phyloP scores from a whole-genome alignment of 2,797 vertebrate genomes.

The Amblyraja radiata region DNA sequence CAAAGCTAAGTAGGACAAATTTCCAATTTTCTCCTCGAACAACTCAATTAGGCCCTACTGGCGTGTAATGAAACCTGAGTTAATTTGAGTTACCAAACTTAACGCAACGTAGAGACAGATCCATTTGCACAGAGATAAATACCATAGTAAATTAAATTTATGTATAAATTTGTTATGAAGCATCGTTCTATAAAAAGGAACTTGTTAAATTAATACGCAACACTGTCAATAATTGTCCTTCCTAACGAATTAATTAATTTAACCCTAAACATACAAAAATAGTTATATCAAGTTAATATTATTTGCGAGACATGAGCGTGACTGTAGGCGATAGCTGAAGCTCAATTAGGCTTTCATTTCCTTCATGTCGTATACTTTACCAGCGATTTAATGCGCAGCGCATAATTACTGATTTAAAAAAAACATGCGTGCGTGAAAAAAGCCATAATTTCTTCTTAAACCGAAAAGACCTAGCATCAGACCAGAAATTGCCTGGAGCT shows the following conservation, averaged over 20 bases:
- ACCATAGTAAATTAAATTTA: neutral
- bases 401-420: conserved; percentile 5
- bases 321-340: neutral
- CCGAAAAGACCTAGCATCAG: neutral
- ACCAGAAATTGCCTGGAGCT: neutral
- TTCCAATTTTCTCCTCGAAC: neutral
- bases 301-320: neutral
- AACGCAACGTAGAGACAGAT: neutral
- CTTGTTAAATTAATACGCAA: neutral
- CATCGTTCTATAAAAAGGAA: neutral
- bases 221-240: neutral
- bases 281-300: neutral
- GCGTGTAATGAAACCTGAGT: neutral
- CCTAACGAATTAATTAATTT: neutral
- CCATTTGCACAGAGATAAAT: neutral
- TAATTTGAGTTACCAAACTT: neutral
- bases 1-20: neutral
- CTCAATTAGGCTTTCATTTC: neutral
- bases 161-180: neutral
- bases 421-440: conserved; percentile 23
- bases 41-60: conserved; percentile 17
- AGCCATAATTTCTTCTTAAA: conserved; percentile 19
- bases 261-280: neutral
- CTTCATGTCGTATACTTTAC: neutral
- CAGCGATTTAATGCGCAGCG: neutral